phyloP scores from a whole-genome alignment of 2,888 invertebrate genomes.

The Chloromyia formosa region DNA sequence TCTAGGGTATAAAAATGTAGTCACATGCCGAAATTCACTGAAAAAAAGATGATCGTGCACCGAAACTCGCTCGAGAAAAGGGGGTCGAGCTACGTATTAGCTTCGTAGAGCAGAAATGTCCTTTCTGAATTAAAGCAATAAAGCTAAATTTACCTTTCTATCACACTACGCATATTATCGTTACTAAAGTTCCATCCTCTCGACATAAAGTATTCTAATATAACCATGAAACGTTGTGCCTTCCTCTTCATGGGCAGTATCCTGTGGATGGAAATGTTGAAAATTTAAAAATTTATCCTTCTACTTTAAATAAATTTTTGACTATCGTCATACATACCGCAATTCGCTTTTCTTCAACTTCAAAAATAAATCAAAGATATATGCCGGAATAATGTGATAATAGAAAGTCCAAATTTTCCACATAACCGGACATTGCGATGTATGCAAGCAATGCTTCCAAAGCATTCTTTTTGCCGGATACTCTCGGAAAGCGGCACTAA shows the following conservation, averaged over 20 bases:
- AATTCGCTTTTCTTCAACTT: slow-evolving; percentile 44
- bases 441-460: slow-evolving; percentile 51
- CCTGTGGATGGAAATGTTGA: slow-evolving; percentile 46
- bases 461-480: slow-evolving; percentile 47
- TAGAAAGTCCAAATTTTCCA: slow-evolving; percentile 50
- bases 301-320: neutral
- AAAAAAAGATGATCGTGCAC: too few species aligned
- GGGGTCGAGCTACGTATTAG: too few species aligned
- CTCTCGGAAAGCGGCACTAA: slow-evolving; percentile 12
- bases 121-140: neutral
- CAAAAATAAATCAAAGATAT: slow-evolving; percentile 49
- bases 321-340: slow-evolving; percentile 39
- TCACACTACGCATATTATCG: slow-evolving; percentile 51
- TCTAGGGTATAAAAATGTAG: too few species aligned
- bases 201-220: slow-evolving; percentile 51
- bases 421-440: slow-evolving; percentile 48
- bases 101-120: too few species aligned
- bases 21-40: too few species aligned
- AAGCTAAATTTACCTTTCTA: slow-evolving; percentile 43
- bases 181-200: slow-evolving; percentile 51
- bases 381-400: slow-evolving; percentile 53
- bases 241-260: slow-evolving; percentile 52
- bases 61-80: too few species aligned
- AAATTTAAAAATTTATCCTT: neutral
- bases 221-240: slow-evolving; percentile 50